Conservation (phyloP, 2,797 vertebrate genomes). For the Rhabdophis nuchalis region DNA sequence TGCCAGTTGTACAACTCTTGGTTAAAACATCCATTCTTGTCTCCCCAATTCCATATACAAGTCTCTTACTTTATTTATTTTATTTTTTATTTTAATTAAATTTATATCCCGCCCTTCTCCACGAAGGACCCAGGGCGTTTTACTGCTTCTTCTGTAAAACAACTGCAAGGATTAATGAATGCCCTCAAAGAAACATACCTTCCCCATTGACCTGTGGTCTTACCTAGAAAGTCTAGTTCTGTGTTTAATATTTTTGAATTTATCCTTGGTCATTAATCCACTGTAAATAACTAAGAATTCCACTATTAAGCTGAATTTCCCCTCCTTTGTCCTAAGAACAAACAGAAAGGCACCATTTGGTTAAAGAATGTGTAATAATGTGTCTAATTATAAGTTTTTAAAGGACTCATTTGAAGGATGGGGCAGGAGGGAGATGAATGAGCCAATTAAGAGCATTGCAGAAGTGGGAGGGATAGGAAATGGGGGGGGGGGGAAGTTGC, state of each 20-base stretch:
- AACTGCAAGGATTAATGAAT: not conserved
- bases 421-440: not conserved
- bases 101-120: too few relatives aligned
- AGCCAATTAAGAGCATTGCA: conserved; percentile 9
- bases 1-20: not conserved
- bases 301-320: not conserved
- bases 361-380: conserved; percentile 14
- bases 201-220: not conserved
- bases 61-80: too few relatives aligned
- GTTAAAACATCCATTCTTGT: not conserved
- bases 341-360: not conserved
- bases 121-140: too few relatives aligned
- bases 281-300: not conserved
- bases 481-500: not conserved
- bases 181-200: not conserved
- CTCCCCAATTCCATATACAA: not conserved
- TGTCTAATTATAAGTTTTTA: conserved; percentile 13
- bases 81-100: too few relatives aligned
- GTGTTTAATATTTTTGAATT: not conserved
- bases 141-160: not conserved
- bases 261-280: not conserved
- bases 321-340: not conserved
- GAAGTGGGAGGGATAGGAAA: conserved; percentile 20
- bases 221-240: not conserved
- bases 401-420: not conserved